A percentile compares a stretch with the other conserved stretches of the same genome.
phyloP scores from a whole-genome alignment of 2,888 invertebrate species.

The Rhagophthalmus giganteus region DNA sequence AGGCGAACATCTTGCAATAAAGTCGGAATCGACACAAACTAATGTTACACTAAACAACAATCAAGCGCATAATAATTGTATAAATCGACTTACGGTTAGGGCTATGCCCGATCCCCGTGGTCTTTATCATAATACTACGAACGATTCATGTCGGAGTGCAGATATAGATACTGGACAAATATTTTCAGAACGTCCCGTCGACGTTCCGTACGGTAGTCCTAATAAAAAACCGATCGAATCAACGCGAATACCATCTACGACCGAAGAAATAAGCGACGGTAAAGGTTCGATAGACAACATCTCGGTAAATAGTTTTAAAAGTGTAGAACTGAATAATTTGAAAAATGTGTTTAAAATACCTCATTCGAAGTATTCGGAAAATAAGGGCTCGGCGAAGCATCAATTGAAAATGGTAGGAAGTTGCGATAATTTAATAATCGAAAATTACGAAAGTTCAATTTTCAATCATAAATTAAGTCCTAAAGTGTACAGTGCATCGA shows the following conservation, averaged over 20 bases:
- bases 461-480: constrained; percentile 64
- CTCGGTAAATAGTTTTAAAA: constrained; percentile 63
- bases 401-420: constrained; percentile 45
- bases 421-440: constrained; percentile 45
- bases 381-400: constrained; percentile 41
- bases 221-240: constrained; percentile 41
- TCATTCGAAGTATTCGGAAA: constrained; percentile 41
- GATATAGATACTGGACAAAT: constrained; percentile 38
- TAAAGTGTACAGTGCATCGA: constrained; percentile 64
- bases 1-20: constrained; percentile 8
- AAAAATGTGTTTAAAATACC: constrained; percentile 50
- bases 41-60: too few species aligned
- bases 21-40: constrained; percentile 28
- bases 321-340: constrained; percentile 56
- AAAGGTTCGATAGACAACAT: constrained; percentile 59
- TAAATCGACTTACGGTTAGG: constrained; percentile 62
- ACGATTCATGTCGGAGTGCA: constrained; percentile 42
- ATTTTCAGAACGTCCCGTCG: constrained; percentile 50
- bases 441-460: constrained; percentile 46
- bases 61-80: constrained; percentile 19
- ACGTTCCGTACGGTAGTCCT: constrained; percentile 45
- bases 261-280: constrained; percentile 38
- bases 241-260: constrained; percentile 37
- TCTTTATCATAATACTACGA: constrained; percentile 29
- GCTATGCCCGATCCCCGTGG: constrained; percentile 65